These are phyloP conservation scores for Sycophila texana DNA, from an alignment of 2,888 invertebrate species.

Conservation along the genomic window DNA sequence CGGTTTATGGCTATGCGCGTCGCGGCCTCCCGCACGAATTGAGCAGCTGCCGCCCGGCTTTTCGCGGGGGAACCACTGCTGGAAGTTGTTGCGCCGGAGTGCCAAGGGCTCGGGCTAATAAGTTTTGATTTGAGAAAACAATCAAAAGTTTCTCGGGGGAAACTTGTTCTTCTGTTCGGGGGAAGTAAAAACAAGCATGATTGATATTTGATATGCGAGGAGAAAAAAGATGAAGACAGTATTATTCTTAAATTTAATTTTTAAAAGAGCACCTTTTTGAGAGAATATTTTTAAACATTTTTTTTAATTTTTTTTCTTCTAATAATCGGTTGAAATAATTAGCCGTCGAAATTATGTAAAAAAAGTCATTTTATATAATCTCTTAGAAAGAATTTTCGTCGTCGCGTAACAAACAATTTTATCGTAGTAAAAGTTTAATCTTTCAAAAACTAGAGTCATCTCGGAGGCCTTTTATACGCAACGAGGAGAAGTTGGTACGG, in stretches of 20 bases:
- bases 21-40: not conserved
- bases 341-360: no score
- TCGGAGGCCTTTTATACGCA: slow-evolving; percentile 24
- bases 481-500: slow-evolving; percentile 22
- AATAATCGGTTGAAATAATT: no score
- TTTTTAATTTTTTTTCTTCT: no score
- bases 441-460: slow-evolving; percentile 39
- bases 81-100: not conserved
- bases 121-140: slow-evolving; percentile 7
- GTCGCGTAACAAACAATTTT: not conserved
- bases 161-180: slow-evolving; percentile 2
- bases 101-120: not conserved
- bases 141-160: slow-evolving; percentile 4
- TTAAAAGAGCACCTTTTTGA: no score
- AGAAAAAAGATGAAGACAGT: no score
- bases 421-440: slow-evolving; percentile 26
- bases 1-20: not conserved
- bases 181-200: not conserved
- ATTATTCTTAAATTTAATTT: no score
- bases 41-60: not conserved
- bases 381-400: not conserved
- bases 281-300: no score
- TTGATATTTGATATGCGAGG: no score
- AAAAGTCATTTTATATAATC: not conserved
- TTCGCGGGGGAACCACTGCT: not conserved